Base-by-base conservation (phyloP, 2,113 vertebrate genomes). In the Prunella fulvescens region DNA sequence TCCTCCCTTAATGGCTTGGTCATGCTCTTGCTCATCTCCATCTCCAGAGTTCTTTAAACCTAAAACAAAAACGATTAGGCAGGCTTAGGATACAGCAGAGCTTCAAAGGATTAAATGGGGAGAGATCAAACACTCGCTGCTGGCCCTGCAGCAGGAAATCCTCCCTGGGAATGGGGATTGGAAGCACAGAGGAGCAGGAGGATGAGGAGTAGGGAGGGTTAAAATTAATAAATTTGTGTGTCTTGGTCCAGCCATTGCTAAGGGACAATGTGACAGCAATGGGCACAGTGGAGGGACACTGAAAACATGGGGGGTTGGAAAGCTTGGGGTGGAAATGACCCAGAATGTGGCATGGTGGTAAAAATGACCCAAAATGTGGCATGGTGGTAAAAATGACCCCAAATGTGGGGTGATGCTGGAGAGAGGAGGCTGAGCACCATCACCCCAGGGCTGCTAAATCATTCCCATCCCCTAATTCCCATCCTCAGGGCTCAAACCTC, bases 51-150 rank as follows among this genome's bases (percentile, higher is more conserved):
- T 90, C 64, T 89, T 83, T 86, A 96, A 96, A 93, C 84, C 96
- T 86, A 54, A 81, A 96, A 53, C 82, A 88, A 96, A 96, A 94
- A 56, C 42, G 90, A 94, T 95, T 86, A 97, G 91, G 76, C 92
- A 95, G 93, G 92, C 96, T 95, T 91, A 95, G 93, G 95, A 71
- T 93, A 94, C 53, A 42, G 76, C 94, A 61, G 88, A 62, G 94
- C 97, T 97, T 97, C 92, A 88, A 96, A 95, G 92, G 95, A 96
- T 97, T 91, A 95, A 94, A 96, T 0, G 65, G 86, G 26, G 20
- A 67, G 92, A 97, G 91, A 92, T 96, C 93, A 90, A 87, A 89
- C 73, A 5, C 44, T 60, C 66, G 57, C 29, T 25, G 12, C 81
- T 50, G 91, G 88, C 91, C 39, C 81, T 79, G 76, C 92, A 78